These are phyloP conservation scores for Phyllostomus discolor DNA, from an alignment of 2,113 vertebrate species.

Conservation along the genomic window DNA sequence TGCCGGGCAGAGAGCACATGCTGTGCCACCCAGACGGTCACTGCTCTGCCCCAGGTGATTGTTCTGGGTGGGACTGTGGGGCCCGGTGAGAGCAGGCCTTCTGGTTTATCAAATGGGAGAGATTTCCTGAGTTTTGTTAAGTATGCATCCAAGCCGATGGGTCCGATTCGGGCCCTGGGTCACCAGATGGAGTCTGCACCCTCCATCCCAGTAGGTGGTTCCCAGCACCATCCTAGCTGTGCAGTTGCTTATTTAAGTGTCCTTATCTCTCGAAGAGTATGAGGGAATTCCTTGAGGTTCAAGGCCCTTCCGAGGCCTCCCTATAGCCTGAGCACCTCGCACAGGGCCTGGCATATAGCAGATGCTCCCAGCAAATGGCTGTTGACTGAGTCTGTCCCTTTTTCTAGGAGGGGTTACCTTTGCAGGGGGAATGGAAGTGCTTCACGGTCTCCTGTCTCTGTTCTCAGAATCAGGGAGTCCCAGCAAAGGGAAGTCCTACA, in stretches of 20 bases:
- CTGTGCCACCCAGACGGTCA: fast-evolving
- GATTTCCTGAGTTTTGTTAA: background rate
- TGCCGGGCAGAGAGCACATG: fast-evolving
- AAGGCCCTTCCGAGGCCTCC: background rate
- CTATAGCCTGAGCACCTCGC: background rate
- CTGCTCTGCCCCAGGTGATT: background rate
- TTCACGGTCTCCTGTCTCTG: background rate
- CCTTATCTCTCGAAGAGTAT: background rate
- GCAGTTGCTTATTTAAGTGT: background rate
- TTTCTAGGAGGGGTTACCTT: background rate
- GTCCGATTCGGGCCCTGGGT: background rate
- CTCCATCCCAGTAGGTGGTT: background rate
- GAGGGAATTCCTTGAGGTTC: background rate
- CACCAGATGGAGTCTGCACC: background rate
- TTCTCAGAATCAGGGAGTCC: constrained; percentile 68
- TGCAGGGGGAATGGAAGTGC: background rate
- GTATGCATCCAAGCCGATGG: background rate
- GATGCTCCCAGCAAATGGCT: background rate
- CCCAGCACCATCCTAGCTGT: background rate
- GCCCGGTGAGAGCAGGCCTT: background rate
- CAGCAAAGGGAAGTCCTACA: constrained; percentile 75
- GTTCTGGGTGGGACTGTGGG: background rate
- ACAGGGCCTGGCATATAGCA: background rate
- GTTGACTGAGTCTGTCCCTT: no score
- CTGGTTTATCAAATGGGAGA: background rate